phyloP scores from a whole-genome alignment of 2,113 vertebrate genomes.

The Accipiter cooperii region DNA sequence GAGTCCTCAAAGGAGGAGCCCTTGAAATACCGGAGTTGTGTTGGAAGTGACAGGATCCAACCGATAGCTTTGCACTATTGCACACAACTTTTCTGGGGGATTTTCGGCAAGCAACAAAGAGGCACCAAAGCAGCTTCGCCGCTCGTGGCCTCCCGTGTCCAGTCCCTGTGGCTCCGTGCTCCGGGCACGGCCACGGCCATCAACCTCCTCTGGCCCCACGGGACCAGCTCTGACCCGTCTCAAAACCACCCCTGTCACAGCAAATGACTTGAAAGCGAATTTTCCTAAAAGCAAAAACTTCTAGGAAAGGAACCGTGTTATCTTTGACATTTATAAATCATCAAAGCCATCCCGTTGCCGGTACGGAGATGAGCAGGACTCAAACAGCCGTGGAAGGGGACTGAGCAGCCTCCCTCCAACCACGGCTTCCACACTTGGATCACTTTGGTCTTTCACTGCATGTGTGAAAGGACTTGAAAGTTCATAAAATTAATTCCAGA shows the following conservation, averaged over 20 bases:
- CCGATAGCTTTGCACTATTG: neutral
- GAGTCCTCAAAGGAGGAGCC: neutral
- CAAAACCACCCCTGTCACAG: neutral
- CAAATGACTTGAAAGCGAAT: neutral
- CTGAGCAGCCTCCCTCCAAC: neutral
- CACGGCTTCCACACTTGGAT: neutral
- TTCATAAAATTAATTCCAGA: constrained; percentile 44
- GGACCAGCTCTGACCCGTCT: neutral
- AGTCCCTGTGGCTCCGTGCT: neutral
- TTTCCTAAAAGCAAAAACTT: neutral
- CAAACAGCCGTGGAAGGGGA: neutral
- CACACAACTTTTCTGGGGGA: neutral
- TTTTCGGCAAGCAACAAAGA: neutral
- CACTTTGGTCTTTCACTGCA: neutral
- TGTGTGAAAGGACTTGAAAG: constrained; percentile 28
- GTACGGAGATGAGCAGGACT: neutral
- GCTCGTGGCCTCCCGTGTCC: neutral
- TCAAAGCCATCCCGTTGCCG: fast-evolving
- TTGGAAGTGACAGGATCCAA: neutral
- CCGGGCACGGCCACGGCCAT: neutral
- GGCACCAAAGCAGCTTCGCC: neutral
- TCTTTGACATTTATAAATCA: neutral
- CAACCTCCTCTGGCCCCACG: neutral
- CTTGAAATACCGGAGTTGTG: neutral
- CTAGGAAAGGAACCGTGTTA: neutral